Evolutionary conservation across 30 jellyfish, hydroid and myxozoan genomes (phyloP).

Genomic region (Hydractinia symbiolongicarpus): DNA sequence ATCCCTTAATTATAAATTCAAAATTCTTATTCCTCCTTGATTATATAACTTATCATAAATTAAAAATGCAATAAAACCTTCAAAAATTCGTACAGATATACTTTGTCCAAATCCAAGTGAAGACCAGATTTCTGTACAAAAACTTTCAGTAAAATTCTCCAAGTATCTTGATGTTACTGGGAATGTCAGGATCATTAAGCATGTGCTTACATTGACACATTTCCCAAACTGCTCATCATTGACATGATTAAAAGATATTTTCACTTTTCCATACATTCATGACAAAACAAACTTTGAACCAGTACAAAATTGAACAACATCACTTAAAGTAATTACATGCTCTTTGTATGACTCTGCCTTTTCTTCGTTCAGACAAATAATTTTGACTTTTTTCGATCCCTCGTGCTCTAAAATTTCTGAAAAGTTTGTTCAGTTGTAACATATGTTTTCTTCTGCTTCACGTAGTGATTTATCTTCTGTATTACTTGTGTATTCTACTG

Average conservation of each 20-base stretch:
- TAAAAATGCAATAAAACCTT: no score
- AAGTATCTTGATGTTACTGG: conserved; percentile 8
- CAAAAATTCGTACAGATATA: no score
- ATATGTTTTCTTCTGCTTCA: conserved; percentile 23
- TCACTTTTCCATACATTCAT: conserved; percentile 19
- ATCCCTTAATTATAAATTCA: no score
- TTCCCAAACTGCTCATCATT: no score
- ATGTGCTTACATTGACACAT: conserved; percentile 20
- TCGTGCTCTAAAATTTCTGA: conserved; percentile 7
- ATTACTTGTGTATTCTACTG: background rate
- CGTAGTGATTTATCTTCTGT: background rate
- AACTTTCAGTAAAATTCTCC: background rate
- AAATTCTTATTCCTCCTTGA: no score
- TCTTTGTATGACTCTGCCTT: conserved; percentile 9
- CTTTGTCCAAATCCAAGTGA: conserved; percentile 27
- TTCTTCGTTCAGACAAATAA: no score
- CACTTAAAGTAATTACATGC: background rate
- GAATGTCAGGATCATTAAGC: conserved; percentile 8
- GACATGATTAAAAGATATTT: background rate
- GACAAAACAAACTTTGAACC: conserved; percentile 24
- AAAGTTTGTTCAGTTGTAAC: conserved; percentile 1
- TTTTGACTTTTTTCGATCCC: conserved; percentile 3
- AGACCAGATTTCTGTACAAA: conserved; percentile 6
- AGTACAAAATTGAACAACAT: conserved; percentile 27
- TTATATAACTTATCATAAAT: no score